Conservation (phyloP, 1,140 invertebrate species). For the Stratiolaelaps scimitus region DNA sequence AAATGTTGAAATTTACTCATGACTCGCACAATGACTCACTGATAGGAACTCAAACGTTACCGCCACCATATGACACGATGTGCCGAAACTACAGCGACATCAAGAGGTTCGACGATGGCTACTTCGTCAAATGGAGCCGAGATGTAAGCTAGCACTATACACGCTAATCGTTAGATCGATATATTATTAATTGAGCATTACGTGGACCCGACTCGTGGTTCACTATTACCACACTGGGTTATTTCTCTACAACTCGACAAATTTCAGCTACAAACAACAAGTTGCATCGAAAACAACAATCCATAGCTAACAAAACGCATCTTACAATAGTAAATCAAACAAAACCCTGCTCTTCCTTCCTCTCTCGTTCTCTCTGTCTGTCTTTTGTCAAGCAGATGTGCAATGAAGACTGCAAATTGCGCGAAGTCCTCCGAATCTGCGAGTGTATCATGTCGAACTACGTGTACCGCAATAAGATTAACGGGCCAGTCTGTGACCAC, state of each 20-base stretch:
- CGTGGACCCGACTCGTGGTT: too few species aligned
- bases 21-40: not conserved
- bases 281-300: too few species aligned
- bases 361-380: too few species aligned
- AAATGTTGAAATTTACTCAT: too few species aligned
- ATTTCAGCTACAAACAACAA: too few species aligned
- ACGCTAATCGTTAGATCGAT: too few species aligned
- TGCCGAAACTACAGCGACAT: conserved; percentile 13
- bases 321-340: too few species aligned
- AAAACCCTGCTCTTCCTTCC: too few species aligned
- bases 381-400: conserved; percentile 14
- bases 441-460: conserved; percentile 21
- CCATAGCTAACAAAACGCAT: too few species aligned
- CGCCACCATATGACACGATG: conserved; percentile 15
- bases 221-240: too few species aligned
- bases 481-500: not conserved
- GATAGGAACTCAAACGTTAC: conserved; percentile 4
- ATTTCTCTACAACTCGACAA: too few species aligned
- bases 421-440: conserved; percentile 1
- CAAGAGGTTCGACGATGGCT: not conserved
- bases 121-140: conserved; percentile 7
- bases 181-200: too few species aligned
- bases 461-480: conserved; percentile 16
- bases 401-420: conserved; percentile 26
- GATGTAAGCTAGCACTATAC: conserved; percentile 4